phyloP scores from a whole-genome alignment of 2,888 invertebrate genomes.

The Crematogaster levior region DNA sequence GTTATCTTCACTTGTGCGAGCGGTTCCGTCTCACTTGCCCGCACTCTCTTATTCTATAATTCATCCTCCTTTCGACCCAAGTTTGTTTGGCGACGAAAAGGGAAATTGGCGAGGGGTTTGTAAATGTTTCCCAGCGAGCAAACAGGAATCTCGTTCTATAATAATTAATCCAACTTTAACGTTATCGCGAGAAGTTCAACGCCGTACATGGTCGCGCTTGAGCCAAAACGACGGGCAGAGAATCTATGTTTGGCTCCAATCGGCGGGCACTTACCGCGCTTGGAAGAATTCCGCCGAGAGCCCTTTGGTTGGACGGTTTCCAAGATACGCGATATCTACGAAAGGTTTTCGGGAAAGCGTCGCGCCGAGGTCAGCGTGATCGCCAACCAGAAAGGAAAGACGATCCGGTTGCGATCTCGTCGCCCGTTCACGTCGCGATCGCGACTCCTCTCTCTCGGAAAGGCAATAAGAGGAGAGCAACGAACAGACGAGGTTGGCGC shows the following conservation, averaged over 20 bases:
- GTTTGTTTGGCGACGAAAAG: background rate
- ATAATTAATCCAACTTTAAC: constrained; percentile 11
- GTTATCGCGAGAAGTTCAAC: constrained; percentile 2
- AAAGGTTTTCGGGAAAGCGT: constrained; percentile 44
- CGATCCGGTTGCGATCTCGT: constrained; percentile 55
- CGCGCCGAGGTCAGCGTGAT: constrained; percentile 52
- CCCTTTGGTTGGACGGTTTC: constrained; percentile 27
- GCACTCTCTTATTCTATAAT: background rate
- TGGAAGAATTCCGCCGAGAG: constrained; percentile 5
- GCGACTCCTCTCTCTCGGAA: constrained; percentile 70
- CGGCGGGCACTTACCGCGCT: constrained; percentile 9
- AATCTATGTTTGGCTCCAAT: constrained; percentile 40
- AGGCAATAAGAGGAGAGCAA: constrained; percentile 74
- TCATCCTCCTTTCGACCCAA: background rate
- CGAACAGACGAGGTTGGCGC: constrained; percentile 76
- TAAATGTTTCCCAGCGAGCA: background rate
- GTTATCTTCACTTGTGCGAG: constrained; percentile 31
- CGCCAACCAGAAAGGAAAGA: constrained; percentile 55
- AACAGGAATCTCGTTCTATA: background rate
- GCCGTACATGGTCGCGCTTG: background rate
- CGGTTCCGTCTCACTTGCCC: background rate
- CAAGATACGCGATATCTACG: constrained; percentile 17
- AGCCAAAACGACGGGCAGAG: background rate
- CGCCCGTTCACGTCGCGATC: constrained; percentile 45
- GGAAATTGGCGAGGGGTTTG: background rate